A percentile compares a stretch with the other conserved stretches of the same genome.
Evolutionary conservation across 2,797 vertebrate species (phyloP).

Genomic region (Poecile montanus): DNA sequence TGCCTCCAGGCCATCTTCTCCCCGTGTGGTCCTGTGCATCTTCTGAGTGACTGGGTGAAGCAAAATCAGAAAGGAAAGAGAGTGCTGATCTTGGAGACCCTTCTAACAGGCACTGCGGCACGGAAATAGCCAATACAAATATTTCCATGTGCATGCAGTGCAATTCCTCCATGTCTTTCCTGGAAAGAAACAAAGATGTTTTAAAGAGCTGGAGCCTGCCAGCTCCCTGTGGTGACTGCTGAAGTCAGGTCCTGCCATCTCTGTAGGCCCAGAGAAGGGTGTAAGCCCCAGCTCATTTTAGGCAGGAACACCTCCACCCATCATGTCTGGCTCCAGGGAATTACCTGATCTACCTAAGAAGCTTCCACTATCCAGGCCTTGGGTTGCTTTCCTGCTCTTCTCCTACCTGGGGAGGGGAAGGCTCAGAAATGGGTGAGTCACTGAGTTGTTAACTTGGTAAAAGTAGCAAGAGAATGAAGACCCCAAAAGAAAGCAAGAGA

Average conservation of each 20-base stretch:
- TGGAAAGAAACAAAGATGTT: constrained; percentile 18
- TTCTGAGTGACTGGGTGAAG: not conserved
- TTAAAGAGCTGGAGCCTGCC: not conserved
- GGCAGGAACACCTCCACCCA: not conserved
- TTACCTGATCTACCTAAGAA: constrained; percentile 4
- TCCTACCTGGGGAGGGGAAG: not conserved
- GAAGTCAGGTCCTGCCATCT: not conserved
- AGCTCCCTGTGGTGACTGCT: not conserved
- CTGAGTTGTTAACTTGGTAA: not conserved
- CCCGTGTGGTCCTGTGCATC: not conserved
- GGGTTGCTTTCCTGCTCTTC: not conserved
- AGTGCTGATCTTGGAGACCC: constrained; percentile 50
- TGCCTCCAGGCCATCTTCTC: not conserved
- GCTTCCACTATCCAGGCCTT: not conserved
- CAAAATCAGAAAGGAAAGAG: not conserved
- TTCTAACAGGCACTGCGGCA: not conserved
- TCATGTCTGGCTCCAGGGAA: not conserved
- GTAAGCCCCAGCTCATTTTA: not conserved
- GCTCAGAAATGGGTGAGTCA: not conserved
- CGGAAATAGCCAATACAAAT: not conserved
- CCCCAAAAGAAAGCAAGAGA: not conserved
- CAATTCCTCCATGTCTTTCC: not conserved
- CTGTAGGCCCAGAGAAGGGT: not conserved
- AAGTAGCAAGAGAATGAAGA: not conserved
- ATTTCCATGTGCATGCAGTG: not conserved